Percentiles rank a stretch among this genome's conserved stretches.
Evolutionary conservation across 1,140 invertebrate genomes (phyloP).

Genomic region (Cheumatopsyche charites): DNA sequence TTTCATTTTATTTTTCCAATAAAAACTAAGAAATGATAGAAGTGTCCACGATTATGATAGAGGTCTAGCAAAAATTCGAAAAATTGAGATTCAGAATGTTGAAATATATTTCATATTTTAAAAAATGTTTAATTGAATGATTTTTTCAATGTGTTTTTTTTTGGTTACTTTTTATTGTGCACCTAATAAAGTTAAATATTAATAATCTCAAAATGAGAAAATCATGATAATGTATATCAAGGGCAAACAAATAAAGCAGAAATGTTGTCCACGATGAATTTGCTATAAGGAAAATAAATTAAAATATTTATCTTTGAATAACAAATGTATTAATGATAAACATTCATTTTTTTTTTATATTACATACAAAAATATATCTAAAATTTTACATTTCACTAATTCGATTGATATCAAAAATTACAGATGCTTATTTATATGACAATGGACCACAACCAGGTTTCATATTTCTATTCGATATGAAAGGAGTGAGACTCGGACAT

Average conservation of each 20-base stretch:
- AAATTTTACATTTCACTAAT: background rate
- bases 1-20: background rate
- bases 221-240: too few species aligned
- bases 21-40: too few species aligned
- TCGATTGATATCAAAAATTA: constrained; percentile 12
- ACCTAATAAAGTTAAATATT: background rate
- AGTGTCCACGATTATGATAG: background rate
- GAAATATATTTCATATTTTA: constrained; percentile 45
- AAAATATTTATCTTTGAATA: too few species aligned
- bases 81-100: constrained; percentile 50
- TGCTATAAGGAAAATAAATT: too few species aligned
- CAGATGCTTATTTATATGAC: constrained; percentile 60
- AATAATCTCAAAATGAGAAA: too few species aligned
- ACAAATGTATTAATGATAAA: too few species aligned
- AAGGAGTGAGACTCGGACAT: constrained; percentile 64
- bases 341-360: too few species aligned
- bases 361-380: too few species aligned
- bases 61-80: background rate
- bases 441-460: constrained; percentile 63
- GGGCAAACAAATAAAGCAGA: too few species aligned
- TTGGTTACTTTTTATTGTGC: constrained; percentile 4
- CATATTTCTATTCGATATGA: constrained; percentile 70
- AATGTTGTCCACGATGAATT: too few species aligned
- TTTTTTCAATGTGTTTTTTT: too few species aligned
- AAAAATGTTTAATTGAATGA: too few species aligned